A percentile compares a stretch with the other conserved stretches of the same genome.
Conservation (phyloP, 2,113 vertebrate species). For the Mola mola region DNA sequence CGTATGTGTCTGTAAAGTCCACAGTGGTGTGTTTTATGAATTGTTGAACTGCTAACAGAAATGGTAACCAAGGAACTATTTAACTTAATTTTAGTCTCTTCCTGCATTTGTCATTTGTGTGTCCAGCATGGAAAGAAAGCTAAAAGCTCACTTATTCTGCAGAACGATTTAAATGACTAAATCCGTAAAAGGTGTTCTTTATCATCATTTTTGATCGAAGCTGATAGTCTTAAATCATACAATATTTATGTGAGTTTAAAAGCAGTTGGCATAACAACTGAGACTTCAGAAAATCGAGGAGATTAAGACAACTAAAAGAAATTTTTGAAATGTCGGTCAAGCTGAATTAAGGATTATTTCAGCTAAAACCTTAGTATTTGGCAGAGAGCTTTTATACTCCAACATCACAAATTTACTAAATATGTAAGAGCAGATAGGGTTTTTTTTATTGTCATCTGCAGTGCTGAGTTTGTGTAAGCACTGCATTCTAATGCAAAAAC, state of each 20-base stretch:
- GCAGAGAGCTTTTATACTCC: constrained; percentile 6
- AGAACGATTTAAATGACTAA: background rate
- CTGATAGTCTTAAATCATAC: constrained; percentile 14
- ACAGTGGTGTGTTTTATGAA: constrained; percentile 56
- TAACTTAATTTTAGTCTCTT: constrained; percentile 20
- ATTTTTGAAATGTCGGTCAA: constrained; percentile 27
- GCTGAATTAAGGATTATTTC: constrained; percentile 27
- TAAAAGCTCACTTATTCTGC: background rate
- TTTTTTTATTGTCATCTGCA: constrained; percentile 43
- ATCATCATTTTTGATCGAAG: background rate
- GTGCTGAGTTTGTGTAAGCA: constrained; percentile 35
- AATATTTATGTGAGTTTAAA: constrained; percentile 23
- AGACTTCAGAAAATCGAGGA: constrained; percentile 21
- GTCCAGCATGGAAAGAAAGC: constrained; percentile 31
- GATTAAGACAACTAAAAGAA: constrained; percentile 32
- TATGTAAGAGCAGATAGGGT: constrained; percentile 20
- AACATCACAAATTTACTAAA: constrained; percentile 38
- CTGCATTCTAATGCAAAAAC: constrained; percentile 26
- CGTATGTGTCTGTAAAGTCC: constrained; percentile 57
- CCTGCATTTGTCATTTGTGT: constrained; percentile 7
- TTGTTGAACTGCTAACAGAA: constrained; percentile 37
- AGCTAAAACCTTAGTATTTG: constrained; percentile 30
- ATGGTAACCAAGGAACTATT: constrained; percentile 54
- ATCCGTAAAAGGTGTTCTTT: constrained; percentile 26
- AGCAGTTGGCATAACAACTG: constrained; percentile 19